Evolutionary conservation across 2,113 vertebrate genomes (phyloP), one percentile per base, ranked within the genome.

Genomic region (Herpetotheres cachinnans): DNA sequence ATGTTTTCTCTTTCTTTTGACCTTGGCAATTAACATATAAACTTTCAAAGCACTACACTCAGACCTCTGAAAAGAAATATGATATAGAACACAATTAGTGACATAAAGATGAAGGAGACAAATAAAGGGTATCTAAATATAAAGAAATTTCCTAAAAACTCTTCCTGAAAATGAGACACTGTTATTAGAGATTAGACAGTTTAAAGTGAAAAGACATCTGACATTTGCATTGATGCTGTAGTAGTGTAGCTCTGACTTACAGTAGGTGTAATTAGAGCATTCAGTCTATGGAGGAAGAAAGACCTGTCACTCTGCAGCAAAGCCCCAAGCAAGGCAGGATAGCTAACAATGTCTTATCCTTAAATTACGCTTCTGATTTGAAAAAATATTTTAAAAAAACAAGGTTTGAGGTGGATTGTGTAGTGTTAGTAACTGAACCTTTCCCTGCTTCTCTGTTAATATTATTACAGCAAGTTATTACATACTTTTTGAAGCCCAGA

Each of bases 281-380:
- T 98, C 87, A 70, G 96, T 97, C 76, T 25, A 47, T 0, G 0
- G 13, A 94, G 93, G 89, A 98, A 97, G 98, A 97, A 97, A 98
- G 94, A 93, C 97, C 98, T 99, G 98, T 99, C 98, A 99, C 94
- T 91, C 95, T 94, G 97, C 98, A 98, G 98, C 97, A 98, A 98
- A 98, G 97, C 98, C 98, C 97, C 97, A 76, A 98, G 98, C 98
- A 95, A 97, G 81, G 96, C 83, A 96, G 40, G 90, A 86, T 83
- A 91, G 79, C 29, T 58, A 82, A 95, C 93, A 82, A 87, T 90
- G 94, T 70, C 93, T 91, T 92, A 81, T 74, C 90, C 83, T 90
- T 82, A 97, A 72, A 69, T 89, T 90, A 89, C 65, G 1, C 56
- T 87, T 40, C 81, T 94, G 66, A 88, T 93, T 74, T 46, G 36